phyloP scores from a whole-genome alignment of 1,140 invertebrate genomes.

The Pseudoatta argentina region DNA sequence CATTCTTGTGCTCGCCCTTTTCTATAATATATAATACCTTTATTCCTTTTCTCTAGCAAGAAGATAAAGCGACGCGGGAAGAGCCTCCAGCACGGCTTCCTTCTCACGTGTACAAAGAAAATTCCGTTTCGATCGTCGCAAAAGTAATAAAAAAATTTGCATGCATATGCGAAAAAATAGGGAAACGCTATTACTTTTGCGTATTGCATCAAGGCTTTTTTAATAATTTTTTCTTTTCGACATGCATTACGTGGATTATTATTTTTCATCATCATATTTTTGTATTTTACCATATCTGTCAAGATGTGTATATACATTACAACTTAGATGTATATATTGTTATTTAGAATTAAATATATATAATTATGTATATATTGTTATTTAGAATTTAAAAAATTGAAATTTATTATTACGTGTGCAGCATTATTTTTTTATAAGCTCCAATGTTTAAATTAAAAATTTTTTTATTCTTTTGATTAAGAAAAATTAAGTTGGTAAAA shows the following conservation, averaged over 20 bases:
- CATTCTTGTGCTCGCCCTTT: constrained; percentile 1
- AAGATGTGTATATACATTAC: neutral
- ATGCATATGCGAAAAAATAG: neutral
- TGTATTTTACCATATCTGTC: neutral
- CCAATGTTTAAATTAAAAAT: neutral
- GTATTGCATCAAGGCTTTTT: neutral
- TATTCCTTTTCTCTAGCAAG: constrained; percentile 9
- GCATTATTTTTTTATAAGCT: neutral
- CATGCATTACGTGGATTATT: neutral
- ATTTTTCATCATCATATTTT: neutral
- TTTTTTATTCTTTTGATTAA: neutral
- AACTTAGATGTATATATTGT: neutral
- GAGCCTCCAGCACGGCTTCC: neutral
- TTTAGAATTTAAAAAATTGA: neutral
- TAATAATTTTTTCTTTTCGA: neutral
- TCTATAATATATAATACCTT: constrained; percentile 11
- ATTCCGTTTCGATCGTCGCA: neutral
- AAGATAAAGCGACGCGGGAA: constrained; percentile 7
- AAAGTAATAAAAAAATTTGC: constrained; percentile 37
- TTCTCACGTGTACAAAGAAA: constrained; percentile 38
- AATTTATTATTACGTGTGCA: neutral
- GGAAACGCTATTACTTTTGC: constrained; percentile 14
- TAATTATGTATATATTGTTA: neutral
- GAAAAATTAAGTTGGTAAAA: neutral
- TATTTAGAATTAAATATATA: too few relatives aligned